Evolutionary conservation across 2,113 vertebrate species (phyloP), one percentile per base, ranked within the genome.

Genomic region (Calyptommatus sinebrachiatus): DNA sequence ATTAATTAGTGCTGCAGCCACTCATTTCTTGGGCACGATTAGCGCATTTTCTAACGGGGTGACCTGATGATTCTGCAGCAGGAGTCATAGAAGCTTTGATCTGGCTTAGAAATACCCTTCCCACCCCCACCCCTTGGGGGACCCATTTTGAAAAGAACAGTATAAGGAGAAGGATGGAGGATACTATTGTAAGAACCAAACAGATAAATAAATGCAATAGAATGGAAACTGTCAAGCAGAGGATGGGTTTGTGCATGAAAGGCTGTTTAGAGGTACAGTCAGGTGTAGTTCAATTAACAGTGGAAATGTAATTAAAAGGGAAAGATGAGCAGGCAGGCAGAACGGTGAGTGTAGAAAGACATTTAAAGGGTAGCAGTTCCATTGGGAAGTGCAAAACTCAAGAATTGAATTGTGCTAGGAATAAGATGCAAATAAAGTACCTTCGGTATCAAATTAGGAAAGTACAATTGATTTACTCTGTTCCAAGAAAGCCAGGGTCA

Each of bases 1-100:
- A 69, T 68, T 83, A 78, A 83, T 83, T 83, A 78, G 76, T 11
- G 18, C 71, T 48, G 76, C 71, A 74, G 70, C 41, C 63, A 2
- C 35, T 73, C 50, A 35, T 69, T 73, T 69, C 71, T 83, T 62
- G 68, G 76, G 28, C 76, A 73, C 28, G 76, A 73, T 73, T 78
- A 78, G 29, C 73, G 72, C 26, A 29, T 14, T 80, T 45, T 63
- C 60, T 60, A 22, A 46, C n/a, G 63, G 62, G 71, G 35, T 45
- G 72, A 71, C 57, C 63, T 16, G 28, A 35, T 66, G 68, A 57
- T 75, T 77, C 48, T 73, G 71, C 45, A 31, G 22, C 22, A 26
- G 53, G 71, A 73, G 41, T 28, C 50, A 14, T 48, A 16, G 62
- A 21, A 73, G 41, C 65, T 78, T 67, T 68, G 76, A 26, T 73